A percentile compares a stretch with the other conserved stretches of the same genome.
Conservation (phyloP, 2,888 invertebrate genomes). For the Drosophila birchii region DNA sequence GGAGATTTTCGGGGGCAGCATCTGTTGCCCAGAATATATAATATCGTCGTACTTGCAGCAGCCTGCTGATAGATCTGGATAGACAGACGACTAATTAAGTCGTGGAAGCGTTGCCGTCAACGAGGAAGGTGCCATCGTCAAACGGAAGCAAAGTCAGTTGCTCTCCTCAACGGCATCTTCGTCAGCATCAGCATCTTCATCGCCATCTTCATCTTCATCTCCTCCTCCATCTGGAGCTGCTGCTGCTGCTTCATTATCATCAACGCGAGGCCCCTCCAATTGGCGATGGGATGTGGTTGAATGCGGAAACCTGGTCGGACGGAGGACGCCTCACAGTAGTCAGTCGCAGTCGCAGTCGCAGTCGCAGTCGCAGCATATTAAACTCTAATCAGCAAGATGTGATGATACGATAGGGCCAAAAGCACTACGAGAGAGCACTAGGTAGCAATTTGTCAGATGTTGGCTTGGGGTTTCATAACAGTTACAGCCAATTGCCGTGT, state of each 20-base stretch:
- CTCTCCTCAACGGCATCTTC: constrained; percentile 53
- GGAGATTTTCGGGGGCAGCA: constrained; percentile 61
- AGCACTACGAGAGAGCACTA: constrained; percentile 44
- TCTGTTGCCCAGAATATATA: constrained; percentile 50
- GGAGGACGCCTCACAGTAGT: constrained; percentile 56
- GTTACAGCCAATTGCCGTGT: constrained; percentile 52
- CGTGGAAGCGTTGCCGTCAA: constrained; percentile 36
- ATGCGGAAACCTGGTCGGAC: constrained; percentile 67
- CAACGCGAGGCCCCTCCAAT: constrained; percentile 31
- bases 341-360: constrained; percentile 54
- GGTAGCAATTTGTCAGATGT: constrained; percentile 52
- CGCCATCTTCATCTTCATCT: constrained; percentile 9
- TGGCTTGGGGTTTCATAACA: constrained; percentile 52
- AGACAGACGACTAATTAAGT: constrained; percentile 65
- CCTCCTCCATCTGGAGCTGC: constrained; percentile 13
- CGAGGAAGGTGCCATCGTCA: constrained; percentile 16
- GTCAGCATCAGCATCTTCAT: constrained; percentile 9
- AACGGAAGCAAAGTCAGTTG: constrained; percentile 64
- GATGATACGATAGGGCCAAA: constrained; percentile 52
- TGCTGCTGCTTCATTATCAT: constrained; percentile 23
- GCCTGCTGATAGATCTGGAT: constrained; percentile 55
- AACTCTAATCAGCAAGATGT: constrained; percentile 52
- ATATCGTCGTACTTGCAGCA: constrained; percentile 13
- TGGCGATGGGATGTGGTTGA: constrained; percentile 44
- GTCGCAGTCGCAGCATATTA: constrained; percentile 52